Conservation (phyloP, 1,140 invertebrate genomes). For the Augochlora pura region DNA sequence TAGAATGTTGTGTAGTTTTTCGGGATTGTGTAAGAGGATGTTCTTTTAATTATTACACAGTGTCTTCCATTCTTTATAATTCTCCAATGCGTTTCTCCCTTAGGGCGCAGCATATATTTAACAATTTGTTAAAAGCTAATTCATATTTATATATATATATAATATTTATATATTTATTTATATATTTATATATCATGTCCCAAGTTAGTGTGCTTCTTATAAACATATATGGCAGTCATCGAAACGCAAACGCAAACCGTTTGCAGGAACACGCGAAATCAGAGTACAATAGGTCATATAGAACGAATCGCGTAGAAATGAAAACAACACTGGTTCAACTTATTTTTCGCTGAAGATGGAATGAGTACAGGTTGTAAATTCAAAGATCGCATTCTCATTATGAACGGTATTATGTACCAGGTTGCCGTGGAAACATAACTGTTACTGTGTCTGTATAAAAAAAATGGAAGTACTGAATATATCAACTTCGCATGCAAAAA, state of each 20-base stretch:
- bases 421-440: conserved; percentile 1
- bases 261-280: conserved; percentile 58
- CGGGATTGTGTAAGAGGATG: conserved; percentile 64
- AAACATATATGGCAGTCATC: conserved; percentile 77
- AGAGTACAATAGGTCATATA: conserved; percentile 40
- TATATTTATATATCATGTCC: conserved; percentile 65
- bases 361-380: background rate
- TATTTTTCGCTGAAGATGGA: background rate
- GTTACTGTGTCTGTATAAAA: background rate
- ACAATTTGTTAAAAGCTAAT: conserved; percentile 77
- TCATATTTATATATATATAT: conserved; percentile 64
- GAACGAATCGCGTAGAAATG: background rate
- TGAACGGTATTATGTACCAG: background rate
- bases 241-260: conserved; percentile 66
- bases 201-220: conserved; percentile 75
- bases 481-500: background rate
- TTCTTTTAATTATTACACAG: conserved; percentile 67
- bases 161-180: conserved; percentile 43
- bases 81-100: conserved; percentile 64
- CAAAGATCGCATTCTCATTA: background rate
- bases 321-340: conserved; percentile 1
- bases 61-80: conserved; percentile 63
- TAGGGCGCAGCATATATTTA: conserved; percentile 69
- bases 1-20: conserved; percentile 54
- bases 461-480: background rate